Percentiles rank a stretch among this genome's conserved stretches.
phyloP scores from a whole-genome alignment of 1,140 invertebrate species.

The Geopemphigus sp. region DNA sequence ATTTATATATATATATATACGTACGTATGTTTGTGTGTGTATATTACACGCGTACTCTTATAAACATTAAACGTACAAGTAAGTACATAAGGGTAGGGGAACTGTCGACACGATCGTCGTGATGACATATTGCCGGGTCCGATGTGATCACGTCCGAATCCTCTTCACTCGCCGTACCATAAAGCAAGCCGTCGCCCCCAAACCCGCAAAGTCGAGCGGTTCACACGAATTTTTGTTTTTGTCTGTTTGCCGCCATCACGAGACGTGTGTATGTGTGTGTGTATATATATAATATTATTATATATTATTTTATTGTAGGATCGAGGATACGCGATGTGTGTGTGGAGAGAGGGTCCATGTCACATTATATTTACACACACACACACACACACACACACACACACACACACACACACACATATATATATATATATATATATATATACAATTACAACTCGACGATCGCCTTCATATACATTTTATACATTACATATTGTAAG shows the following conservation, averaged over 20 bases:
- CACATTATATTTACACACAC: too few species aligned
- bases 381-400: too few species aligned
- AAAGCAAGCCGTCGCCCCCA: background rate
- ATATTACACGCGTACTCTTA: background rate
- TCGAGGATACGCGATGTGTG: background rate
- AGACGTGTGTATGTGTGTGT: background rate
- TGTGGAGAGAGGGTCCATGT: too few species aligned
- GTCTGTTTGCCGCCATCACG: slow-evolving; percentile 1
- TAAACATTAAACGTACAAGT: background rate
- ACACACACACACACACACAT: too few species aligned
- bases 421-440: too few species aligned
- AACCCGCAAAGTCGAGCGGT: background rate
- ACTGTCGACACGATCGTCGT: slow-evolving; percentile 10
- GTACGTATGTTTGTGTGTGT: background rate
- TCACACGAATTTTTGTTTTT: slow-evolving; percentile 30
- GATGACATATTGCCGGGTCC: slow-evolving; percentile 34
- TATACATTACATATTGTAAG: too few species aligned
- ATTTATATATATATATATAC: slow-evolving; percentile 3
- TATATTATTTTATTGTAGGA: slow-evolving; percentile 14
- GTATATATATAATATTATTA: too few species aligned
- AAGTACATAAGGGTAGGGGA: background rate
- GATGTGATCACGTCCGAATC: slow-evolving; percentile 31
- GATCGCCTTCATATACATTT: too few species aligned
- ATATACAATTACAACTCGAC: too few species aligned
- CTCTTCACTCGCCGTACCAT: background rate